Evolutionary conservation across 2,113 vertebrate genomes (phyloP), one percentile per base, ranked within the genome.

Genomic region (Willisornis vidua): DNA sequence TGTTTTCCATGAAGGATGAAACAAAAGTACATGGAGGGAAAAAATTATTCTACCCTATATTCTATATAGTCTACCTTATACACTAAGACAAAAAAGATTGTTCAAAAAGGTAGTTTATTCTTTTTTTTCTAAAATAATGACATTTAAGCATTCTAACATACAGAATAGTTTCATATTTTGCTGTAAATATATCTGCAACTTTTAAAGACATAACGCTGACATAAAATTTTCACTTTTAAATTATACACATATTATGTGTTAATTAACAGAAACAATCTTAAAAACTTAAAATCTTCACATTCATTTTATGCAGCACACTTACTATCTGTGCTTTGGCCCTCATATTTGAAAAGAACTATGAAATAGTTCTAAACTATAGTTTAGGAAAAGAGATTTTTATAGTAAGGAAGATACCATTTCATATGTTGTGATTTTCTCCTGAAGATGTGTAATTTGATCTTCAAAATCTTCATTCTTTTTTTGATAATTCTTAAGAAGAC

Each of bases 381-480:
- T 29, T 37, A 81, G 12, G 22, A 74, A 48, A 72, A 85, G 10
- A 62, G 5, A 31, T 39, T 19, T 41, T 80, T 58, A 26, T n/a
- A 59, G 31, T 73, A 81, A 73, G 58, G 66, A 80, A 96, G 83
- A 94, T 95, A 99, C 99, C 98, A 90, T 97, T 97, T 99, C 98
- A 89, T 96, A 96, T 7, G 96, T 51, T 35, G 26, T 76, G 41
- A 99, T 96, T 92, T 97, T 97, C 37, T 98, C 96, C 63, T 98
- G 98, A 76, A 99, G 98, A 87, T 89, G 58, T 33, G 54, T 80
- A 96, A 99, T 98, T 68, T 98, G 97, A 39, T 95, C 77, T 88
- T 97, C 97, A 76, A 98, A 97, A 57, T 98, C 97, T 80, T 98
- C 95, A 81, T 97, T 98, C 94, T 96, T 98, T 86, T 97, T 98